Conservation (phyloP, 2,888 invertebrate genomes). For the Micropterix aruncella region DNA sequence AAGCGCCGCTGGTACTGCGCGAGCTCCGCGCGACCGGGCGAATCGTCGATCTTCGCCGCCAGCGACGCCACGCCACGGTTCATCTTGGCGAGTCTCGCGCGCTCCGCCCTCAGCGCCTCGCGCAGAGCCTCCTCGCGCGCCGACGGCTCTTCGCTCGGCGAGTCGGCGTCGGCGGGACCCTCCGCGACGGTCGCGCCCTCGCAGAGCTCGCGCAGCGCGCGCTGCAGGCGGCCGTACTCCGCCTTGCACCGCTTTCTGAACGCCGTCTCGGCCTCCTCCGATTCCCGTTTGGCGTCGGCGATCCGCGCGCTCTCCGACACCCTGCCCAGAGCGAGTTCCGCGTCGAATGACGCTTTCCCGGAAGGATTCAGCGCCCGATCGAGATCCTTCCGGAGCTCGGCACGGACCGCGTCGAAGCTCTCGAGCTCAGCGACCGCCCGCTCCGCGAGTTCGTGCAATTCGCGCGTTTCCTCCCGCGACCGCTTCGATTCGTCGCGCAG, state of each 20-base stretch:
- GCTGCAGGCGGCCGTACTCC: not conserved
- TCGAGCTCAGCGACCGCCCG: not conserved
- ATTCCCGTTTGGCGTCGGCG: not conserved
- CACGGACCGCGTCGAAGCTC: not conserved
- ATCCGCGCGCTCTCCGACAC: not conserved
- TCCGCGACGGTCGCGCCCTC: not conserved
- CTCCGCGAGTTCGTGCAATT: not conserved
- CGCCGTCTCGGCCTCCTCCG: not conserved
- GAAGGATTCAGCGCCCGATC: not conserved
- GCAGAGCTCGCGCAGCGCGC: not conserved
- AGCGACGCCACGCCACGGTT: slow-evolving; percentile 69
- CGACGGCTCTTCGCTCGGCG: not conserved
- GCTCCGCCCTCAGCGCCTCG: slow-evolving; percentile 5
- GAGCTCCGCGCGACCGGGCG: slow-evolving; percentile 85
- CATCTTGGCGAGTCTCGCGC: slow-evolving; percentile 60
- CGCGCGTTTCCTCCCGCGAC: not conserved
- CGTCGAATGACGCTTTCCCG: not conserved
- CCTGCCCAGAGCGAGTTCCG: not conserved
- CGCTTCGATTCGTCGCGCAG: not conserved
- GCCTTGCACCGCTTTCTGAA: not conserved
- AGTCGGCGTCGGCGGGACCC: not conserved
- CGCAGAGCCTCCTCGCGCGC: not conserved
- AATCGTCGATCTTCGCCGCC: slow-evolving; percentile 78
- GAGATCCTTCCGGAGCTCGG: not conserved
- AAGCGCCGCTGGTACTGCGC: slow-evolving; percentile 93